These are phyloP conservation scores for Solenodon paradoxus DNA, from an alignment of 2,113 vertebrate species.

Conservation along the genomic window DNA sequence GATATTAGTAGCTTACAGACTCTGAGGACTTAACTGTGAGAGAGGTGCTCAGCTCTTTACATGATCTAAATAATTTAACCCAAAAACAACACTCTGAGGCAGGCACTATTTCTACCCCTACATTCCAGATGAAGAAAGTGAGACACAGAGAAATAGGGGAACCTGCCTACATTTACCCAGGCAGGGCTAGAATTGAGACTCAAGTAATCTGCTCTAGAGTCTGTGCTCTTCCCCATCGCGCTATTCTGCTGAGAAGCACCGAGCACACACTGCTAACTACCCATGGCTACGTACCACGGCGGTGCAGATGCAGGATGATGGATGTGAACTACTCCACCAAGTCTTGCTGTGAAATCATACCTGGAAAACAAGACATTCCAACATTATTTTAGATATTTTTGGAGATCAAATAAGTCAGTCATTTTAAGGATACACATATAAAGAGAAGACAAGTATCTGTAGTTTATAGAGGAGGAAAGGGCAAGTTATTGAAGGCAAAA, in stretches of 20 bases:
- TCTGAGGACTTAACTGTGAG: background rate
- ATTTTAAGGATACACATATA: constrained; percentile 9
- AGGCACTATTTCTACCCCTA: background rate
- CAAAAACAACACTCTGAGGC: background rate
- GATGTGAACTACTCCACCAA: constrained; percentile 88
- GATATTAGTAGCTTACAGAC: background rate
- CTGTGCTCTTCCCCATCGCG: background rate
- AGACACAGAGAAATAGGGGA: background rate
- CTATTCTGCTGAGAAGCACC: background rate
- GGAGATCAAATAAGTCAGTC: background rate
- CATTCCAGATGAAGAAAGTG: background rate
- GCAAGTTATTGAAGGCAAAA: background rate
- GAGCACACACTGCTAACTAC: constrained; percentile 74
- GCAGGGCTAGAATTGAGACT: background rate
- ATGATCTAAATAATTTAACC: background rate
- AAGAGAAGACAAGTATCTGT: background rate
- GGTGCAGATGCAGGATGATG: constrained; percentile 87
- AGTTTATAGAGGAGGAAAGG: background rate
- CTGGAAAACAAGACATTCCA: constrained; percentile 62
- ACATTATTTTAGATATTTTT: constrained; percentile 37
- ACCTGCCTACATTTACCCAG: background rate
- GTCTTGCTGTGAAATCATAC: constrained; percentile 92
- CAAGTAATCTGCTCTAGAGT: no score
- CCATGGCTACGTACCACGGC: constrained; percentile 92
- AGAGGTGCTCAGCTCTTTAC: background rate